These are phyloP conservation scores for Biston stratarius DNA, from an alignment of 2,888 invertebrate genomes.

Conservation along the genomic window DNA sequence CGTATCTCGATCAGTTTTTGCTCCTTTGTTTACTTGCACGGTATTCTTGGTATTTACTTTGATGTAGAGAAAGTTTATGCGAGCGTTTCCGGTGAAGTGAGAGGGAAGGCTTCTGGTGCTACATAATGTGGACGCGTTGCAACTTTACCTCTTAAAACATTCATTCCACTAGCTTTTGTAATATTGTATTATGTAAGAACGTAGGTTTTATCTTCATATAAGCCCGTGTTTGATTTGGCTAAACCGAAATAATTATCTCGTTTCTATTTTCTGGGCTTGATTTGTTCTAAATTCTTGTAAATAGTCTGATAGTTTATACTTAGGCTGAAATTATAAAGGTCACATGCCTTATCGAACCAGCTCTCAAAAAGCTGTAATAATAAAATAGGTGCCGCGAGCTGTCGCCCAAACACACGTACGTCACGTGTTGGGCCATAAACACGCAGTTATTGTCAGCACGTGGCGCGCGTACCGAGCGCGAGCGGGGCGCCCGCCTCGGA, in stretches of 20 bases:
- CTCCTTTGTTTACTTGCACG: slow-evolving; percentile 22
- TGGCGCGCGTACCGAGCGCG: slow-evolving; percentile 26
- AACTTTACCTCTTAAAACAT: too few species aligned
- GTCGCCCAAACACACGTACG: slow-evolving; percentile 27
- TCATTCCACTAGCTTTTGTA: too few species aligned
- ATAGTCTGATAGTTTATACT: too few species aligned
- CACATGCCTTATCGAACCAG: too few species aligned
- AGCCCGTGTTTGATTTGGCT: neutral
- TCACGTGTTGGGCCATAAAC: slow-evolving; percentile 37
- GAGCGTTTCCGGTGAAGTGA: slow-evolving; percentile 13
- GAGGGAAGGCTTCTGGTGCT: neutral
- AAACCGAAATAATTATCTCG: too few species aligned
- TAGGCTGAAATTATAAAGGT: too few species aligned
- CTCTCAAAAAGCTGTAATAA: neutral
- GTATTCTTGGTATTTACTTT: slow-evolving; percentile 27
- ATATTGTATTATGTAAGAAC: too few species aligned
- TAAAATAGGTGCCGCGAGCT: slow-evolving; percentile 2
- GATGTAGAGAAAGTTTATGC: slow-evolving; percentile 29
- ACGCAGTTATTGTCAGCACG: slow-evolving; percentile 38
- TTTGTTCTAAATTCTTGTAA: too few species aligned
- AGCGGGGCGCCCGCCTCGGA: neutral
- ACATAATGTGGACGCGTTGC: too few species aligned
- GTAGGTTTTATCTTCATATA: too few species aligned
- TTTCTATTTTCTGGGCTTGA: too few species aligned
- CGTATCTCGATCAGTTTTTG: slow-evolving; percentile 13